Base-by-base conservation (phyloP, 2,797 vertebrate species). In the Poeciliopsis turneri region DNA sequence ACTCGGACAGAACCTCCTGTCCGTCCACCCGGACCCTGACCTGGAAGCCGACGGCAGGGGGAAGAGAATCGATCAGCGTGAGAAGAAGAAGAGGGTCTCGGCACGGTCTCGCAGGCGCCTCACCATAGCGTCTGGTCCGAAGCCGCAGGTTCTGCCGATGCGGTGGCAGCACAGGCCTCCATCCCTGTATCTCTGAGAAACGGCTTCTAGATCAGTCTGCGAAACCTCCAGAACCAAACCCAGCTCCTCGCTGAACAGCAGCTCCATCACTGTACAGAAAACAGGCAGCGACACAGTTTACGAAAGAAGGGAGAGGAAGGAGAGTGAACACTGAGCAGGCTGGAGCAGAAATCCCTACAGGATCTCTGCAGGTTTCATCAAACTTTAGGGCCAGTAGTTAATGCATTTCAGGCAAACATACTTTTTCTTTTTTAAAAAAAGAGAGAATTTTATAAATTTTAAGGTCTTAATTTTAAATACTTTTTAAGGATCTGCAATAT, bases 221-320 rank as follows among this genome's bases (percentile, higher is more conserved):
- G 90, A 94, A 23, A 96, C 96, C 89, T 99, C 98, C 78, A 99
- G 85, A 45, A 98, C 94, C 90, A 98, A 84, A 33, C 97, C 97
- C 10, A 97, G 92, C 92, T 99, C 98, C 86, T 99, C 98, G 0
- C 96, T 95, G 76, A 98, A 99, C 79, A 98, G 87, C 84, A 97
- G 92, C 61, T 97, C 94, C 89, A 97, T 85, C 28, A 82, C 97
- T 98, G 75, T 11, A 69, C 5, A 66, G 10, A 55, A 2, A 45
- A 10, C 39, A 30, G 49, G 30, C 72, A 0, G 13, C 0, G 39
- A 9, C 5, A n/a, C 23, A 36, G 7, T 53, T 64, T 10, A 36
- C 2, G 15, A 11, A 46, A 51, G 5, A 10, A 8, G 5, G 30
- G 33, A 64, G 64, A 12, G 11, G 10, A 68, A 41, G 36, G 4